Evolutionary conservation across 2,113 vertebrate species (phyloP).

Genomic region (Cathartes aura): DNA sequence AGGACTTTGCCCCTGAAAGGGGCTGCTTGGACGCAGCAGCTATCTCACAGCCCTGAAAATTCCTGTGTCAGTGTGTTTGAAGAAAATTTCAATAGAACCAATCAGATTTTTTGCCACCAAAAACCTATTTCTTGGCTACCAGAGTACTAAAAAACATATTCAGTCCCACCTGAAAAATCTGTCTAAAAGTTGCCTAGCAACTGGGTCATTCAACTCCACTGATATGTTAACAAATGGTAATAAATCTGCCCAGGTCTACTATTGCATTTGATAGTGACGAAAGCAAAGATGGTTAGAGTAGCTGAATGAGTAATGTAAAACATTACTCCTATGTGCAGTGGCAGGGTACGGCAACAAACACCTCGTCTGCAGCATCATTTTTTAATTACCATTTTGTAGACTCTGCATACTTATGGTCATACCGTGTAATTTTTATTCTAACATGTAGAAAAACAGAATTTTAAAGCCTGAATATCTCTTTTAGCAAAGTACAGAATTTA

Average conservation of each 20-base stretch:
- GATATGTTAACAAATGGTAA: not conserved
- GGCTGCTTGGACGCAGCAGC: not conserved
- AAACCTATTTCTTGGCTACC: not conserved
- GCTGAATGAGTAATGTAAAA: not conserved
- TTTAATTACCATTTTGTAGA: not conserved
- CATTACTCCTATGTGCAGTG: not conserved
- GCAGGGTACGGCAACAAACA: not conserved
- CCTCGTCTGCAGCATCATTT: not conserved
- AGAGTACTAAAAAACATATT: not conserved
- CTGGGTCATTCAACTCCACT: not conserved
- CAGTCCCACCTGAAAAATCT: not conserved
- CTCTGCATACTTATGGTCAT: not conserved
- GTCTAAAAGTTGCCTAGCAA: not conserved
- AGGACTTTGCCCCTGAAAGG: not conserved
- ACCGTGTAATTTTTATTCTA: not conserved
- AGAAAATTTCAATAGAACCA: not conserved
- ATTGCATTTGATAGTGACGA: not conserved
- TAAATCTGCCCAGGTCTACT: not conserved
- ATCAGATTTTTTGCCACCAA: accelerated
- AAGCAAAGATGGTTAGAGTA: not conserved
- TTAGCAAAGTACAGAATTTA: not conserved
- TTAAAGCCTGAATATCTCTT: not conserved
- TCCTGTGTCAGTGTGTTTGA: not conserved
- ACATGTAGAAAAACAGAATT: not conserved
- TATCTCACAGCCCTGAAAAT: not conserved